Percentiles rank a stretch among this genome's conserved stretches.
These are phyloP conservation scores for Harpagoxenus sublaevis DNA, from an alignment of 2,888 invertebrate species.

Conservation along the genomic window DNA sequence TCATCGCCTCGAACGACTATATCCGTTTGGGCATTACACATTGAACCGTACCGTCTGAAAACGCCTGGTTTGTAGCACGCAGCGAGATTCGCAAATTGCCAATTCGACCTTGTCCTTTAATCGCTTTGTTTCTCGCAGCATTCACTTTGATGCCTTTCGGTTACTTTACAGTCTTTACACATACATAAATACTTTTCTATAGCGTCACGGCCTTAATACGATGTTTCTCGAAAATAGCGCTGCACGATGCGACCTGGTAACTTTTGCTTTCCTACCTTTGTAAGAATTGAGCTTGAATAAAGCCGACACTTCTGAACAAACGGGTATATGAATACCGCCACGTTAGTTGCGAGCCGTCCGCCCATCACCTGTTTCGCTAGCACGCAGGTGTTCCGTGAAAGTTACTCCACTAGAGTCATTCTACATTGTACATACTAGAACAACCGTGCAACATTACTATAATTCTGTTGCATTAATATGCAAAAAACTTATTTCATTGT, in stretches of 20 bases:
- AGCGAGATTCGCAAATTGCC: constrained; percentile 20
- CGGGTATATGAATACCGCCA: constrained; percentile 13
- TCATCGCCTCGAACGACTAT: constrained; percentile 54
- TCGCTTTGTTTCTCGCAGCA: background rate
- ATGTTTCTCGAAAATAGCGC: background rate
- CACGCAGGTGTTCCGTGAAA: constrained; percentile 45
- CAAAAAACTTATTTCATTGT: background rate
- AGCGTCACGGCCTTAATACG: background rate
- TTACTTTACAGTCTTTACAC: background rate
- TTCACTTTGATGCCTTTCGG: background rate
- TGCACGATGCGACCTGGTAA: background rate
- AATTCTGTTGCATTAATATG: background rate
- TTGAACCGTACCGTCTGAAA: constrained; percentile 4
- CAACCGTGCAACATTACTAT: background rate
- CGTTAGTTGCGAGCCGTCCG: background rate
- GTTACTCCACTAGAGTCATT: constrained; percentile 44
- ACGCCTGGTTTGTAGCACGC: constrained; percentile 4
- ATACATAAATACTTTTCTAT: background rate
- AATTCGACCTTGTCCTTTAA: background rate
- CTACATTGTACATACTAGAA: background rate
- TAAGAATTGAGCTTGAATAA: background rate
- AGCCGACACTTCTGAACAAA: constrained; percentile 3
- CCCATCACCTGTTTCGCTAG: constrained; percentile 46
- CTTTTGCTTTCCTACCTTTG: background rate
- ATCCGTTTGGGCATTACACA: constrained; percentile 39